A percentile compares a stretch with the other conserved stretches of the same genome.
These are phyloP conservation scores for Gila robusta DNA, from an alignment of 2,797 vertebrate species.

Conservation along the genomic window DNA sequence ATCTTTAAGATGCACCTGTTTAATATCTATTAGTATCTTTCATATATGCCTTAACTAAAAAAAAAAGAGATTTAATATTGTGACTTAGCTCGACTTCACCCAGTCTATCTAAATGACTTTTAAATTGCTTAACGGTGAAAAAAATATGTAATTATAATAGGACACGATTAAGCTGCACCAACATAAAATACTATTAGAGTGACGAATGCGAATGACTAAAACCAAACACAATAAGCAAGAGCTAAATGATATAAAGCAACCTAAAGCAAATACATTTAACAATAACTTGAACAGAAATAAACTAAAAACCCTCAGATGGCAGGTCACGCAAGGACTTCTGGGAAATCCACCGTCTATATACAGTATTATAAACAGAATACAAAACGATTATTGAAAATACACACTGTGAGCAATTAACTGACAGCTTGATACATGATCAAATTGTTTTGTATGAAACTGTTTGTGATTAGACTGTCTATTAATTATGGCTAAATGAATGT, in stretches of 20 bases:
- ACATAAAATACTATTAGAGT: slow-evolving; percentile 11
- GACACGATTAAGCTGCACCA: not conserved
- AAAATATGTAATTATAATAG: slow-evolving; percentile 27
- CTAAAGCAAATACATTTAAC: not conserved
- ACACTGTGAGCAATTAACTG: not conserved
- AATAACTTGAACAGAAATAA: not conserved
- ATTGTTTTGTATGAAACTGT: not conserved
- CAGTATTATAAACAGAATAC: not conserved
- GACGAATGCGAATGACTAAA: not conserved
- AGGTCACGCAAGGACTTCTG: not conserved
- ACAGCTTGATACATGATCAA: not conserved
- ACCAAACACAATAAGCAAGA: not conserved
- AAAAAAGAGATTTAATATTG: slow-evolving; percentile 3
- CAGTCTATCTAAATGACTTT: slow-evolving; percentile 28
- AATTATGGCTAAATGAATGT: not conserved
- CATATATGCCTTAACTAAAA: slow-evolving; percentile 18
- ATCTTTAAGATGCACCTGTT: slow-evolving; percentile 9
- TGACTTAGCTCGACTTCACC: not conserved
- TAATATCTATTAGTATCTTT: slow-evolving; percentile 25
- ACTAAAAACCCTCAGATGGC: not conserved
- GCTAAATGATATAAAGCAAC: not conserved
- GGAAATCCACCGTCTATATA: not conserved
- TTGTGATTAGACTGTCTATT: not conserved
- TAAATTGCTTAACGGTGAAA: not conserved
- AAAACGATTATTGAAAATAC: not conserved